Conservation (phyloP, 2,113 vertebrate genomes). For the Candoia aspera region DNA sequence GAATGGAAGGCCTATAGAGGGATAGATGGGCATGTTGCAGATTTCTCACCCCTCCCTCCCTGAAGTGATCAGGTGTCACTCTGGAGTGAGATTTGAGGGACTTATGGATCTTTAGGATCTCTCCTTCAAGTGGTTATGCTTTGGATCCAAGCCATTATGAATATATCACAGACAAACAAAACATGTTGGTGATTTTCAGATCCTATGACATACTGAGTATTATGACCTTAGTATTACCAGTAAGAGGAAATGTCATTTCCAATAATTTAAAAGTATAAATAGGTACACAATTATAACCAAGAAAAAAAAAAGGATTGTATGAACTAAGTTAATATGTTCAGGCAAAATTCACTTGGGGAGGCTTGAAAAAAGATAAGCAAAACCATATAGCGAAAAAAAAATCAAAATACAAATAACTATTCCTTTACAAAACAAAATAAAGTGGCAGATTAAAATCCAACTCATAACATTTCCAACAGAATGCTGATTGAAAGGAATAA, state of each 20-base stretch:
- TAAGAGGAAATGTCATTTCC: neutral
- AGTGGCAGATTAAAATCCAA: neutral
- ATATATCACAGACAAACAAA: neutral
- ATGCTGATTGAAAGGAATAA: neutral
- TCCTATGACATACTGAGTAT: neutral
- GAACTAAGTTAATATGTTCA: neutral
- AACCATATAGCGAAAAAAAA: neutral
- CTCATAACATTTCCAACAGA: neutral
- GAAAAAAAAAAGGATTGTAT: neutral
- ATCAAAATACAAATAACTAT: neutral
- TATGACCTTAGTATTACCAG: neutral
- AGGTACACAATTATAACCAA: neutral
- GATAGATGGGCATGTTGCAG: neutral
- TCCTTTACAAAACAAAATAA: neutral
- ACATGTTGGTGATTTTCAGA: neutral
- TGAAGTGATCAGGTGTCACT: neutral
- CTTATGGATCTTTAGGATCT: neutral
- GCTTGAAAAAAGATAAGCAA: neutral
- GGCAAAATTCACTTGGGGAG: neutral
- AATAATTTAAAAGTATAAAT: neutral
- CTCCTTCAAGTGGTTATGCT: neutral
- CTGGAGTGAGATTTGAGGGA: neutral
- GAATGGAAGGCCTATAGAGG: neutral
- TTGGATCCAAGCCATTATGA: neutral
- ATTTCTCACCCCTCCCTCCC: neutral